Evolutionary conservation across 2,888 invertebrate species (phyloP), one percentile per base, ranked within the genome.

Genomic region (Agonopterix heracliana): DNA sequence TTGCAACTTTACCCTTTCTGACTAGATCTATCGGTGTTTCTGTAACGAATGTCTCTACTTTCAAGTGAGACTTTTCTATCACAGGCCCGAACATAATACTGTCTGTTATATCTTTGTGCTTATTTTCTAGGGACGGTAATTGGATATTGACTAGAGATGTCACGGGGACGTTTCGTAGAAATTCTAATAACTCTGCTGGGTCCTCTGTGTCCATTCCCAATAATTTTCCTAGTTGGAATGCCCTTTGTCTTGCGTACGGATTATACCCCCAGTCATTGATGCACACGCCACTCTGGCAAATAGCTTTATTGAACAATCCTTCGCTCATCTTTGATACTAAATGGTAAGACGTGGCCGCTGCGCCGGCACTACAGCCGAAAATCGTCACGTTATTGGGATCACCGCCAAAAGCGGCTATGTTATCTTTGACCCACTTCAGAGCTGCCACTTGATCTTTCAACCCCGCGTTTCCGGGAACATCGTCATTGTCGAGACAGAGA

Each of bases 361-460:
- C 70, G 1, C 89, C 89, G 1, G 89, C 89, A 55, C 89, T 89
- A 56, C 87, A 86, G 1, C 89, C 89, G 54, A 89, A 88, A 17
- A 89, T 75, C 0, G 88, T 89, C 2, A 89, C 64, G 53, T 84
- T 86, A 41, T 79, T 60, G 1, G 72, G 52, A 57, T 89, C 83
- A 1, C 89, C 89, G 1, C 87, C 85, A 50, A 89, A 89, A 9
- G 65, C 71, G 7, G 63, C 52, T 43, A 89, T 84, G 57, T 89
- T 89, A 14, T 68, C 68, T 50, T 81, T 85, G 0, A 89, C 76
- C 89, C 89, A 89, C 60, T 73, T 77, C 38, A 89, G 56, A n/a
- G 87, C 89, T n/a, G 82, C 75, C 0, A 81, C 83, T 68, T 89
- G 88, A 54, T 89, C 89, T 66, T 87, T 89, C 44, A 89, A 59